These are phyloP conservation scores for Allygus modestus DNA, from an alignment of 2,888 invertebrate species.

Conservation along the genomic window DNA sequence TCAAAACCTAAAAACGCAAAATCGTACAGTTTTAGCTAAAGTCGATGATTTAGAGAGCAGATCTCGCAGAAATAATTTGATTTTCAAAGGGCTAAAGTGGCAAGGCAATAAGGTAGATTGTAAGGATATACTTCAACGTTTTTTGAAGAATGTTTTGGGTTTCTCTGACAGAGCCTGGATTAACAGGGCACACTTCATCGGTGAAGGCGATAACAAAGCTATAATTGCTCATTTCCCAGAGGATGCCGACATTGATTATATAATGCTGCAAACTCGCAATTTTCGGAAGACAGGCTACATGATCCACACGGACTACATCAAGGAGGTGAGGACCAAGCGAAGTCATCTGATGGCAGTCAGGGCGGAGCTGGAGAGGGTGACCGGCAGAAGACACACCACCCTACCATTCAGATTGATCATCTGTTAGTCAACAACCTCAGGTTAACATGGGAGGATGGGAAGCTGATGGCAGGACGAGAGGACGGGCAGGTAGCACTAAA, in stretches of 20 bases:
- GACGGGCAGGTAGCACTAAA: neutral
- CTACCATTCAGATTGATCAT: slow-evolving; percentile 9
- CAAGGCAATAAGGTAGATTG: neutral
- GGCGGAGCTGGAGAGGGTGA: slow-evolving; percentile 10
- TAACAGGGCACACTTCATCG: neutral
- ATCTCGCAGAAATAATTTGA: too few species aligned
- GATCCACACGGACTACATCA: slow-evolving; percentile 7
- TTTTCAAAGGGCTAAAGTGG: slow-evolving; percentile 9
- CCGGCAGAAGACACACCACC: neutral
- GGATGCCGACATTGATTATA: neutral
- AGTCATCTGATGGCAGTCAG: slow-evolving; percentile 12
- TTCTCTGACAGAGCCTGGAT: neutral
- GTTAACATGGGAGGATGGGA: slow-evolving; percentile 10
- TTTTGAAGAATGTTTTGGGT: neutral
- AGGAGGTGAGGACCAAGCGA: slow-evolving; percentile 8
- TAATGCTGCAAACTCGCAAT: neutral
- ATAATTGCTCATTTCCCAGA: slow-evolving; percentile 5
- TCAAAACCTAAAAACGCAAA: neutral
- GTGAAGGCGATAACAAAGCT: neutral
- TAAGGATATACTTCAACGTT: neutral
- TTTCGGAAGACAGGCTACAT: slow-evolving; percentile 3
- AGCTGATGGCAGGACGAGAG: neutral
- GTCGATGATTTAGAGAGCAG: neutral
- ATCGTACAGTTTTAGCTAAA: neutral
- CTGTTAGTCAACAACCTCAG: neutral